Percentiles rank a stretch among this genome's conserved stretches.
Conservation (phyloP, 2,888 invertebrate species). For the Temnothorax rugatulus region DNA sequence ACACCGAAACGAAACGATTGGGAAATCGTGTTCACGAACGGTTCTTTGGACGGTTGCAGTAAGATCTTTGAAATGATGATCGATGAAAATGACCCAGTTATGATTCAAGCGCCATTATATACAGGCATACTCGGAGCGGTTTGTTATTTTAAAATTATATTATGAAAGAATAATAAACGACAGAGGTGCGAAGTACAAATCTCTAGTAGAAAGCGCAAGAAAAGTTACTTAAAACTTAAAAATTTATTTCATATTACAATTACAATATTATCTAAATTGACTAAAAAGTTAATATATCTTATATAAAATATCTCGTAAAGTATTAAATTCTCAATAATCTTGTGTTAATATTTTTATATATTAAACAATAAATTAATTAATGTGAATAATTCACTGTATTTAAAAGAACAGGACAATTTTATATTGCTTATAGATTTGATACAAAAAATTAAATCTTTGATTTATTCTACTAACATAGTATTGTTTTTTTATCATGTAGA, state of each 20-base stretch:
- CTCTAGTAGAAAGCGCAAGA: not conserved
- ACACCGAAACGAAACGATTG: slow-evolving; percentile 88
- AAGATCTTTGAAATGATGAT: slow-evolving; percentile 91
- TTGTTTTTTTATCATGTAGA: not conserved
- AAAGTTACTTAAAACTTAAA: not conserved
- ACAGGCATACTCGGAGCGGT: slow-evolving; percentile 88
- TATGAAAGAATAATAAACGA: not conserved
- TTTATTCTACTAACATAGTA: not conserved
- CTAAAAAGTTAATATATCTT: not conserved
- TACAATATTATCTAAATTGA: not conserved
- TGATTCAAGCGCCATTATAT: slow-evolving; percentile 91
- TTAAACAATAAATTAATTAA: not conserved
- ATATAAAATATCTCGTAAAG: not conserved
- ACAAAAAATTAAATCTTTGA: not conserved
- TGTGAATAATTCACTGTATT: not conserved
- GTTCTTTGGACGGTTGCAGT: slow-evolving; percentile 92
- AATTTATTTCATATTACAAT: not conserved
- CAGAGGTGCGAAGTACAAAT: not conserved
- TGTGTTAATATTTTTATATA: not conserved
- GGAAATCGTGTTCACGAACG: slow-evolving; percentile 90
- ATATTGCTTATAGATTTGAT: not conserved
- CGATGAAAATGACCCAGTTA: slow-evolving; percentile 89
- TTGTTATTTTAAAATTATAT: slow-evolving; percentile 64
- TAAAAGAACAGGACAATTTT: not conserved
- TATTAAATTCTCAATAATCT: not conserved